Evolutionary conservation across 1,140 invertebrate genomes (phyloP).

Genomic region (Conus betulinus): DNA sequence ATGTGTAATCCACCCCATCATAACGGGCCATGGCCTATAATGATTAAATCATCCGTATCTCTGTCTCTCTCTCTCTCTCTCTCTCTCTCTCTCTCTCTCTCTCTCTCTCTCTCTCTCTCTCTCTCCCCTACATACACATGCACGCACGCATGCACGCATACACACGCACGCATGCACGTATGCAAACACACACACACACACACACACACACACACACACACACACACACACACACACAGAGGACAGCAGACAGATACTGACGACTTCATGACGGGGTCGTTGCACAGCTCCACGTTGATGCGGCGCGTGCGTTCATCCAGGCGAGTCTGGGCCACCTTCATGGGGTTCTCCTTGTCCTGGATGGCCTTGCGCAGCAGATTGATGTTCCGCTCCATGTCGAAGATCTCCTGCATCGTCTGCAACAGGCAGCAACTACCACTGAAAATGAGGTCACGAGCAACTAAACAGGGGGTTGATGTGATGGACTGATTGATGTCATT

Average conservation of each 20-base stretch:
- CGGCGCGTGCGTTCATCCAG: slow-evolving; percentile 89
- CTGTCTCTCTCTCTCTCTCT: no score
- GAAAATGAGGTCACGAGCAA: no score
- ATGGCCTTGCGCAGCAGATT: slow-evolving; percentile 90
- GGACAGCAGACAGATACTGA: slow-evolving; percentile 68
- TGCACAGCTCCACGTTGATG: slow-evolving; percentile 91
- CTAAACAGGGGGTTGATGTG: no score
- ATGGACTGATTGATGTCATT: no score
- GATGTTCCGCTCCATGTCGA: slow-evolving; percentile 90
- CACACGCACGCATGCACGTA: slow-evolving; percentile 20
- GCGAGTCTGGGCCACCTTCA: slow-evolving; percentile 94
- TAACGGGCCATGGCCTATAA: no score
- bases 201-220: not conserved
- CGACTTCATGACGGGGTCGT: slow-evolving; percentile 89
- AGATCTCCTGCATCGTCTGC: slow-evolving; percentile 91
- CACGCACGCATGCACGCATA: not conserved
- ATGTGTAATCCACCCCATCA: no score
- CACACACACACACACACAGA: not conserved
- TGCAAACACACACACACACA: slow-evolving; percentile 27
- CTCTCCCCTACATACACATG: not conserved
- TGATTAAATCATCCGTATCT: no score
- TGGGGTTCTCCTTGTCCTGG: slow-evolving; percentile 88
- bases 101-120: no score
- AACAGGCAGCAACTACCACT: not conserved
- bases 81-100: no score